Evolutionary conservation across 2,888 invertebrate species (phyloP).

Genomic region (Caenorhabditis becei): DNA sequence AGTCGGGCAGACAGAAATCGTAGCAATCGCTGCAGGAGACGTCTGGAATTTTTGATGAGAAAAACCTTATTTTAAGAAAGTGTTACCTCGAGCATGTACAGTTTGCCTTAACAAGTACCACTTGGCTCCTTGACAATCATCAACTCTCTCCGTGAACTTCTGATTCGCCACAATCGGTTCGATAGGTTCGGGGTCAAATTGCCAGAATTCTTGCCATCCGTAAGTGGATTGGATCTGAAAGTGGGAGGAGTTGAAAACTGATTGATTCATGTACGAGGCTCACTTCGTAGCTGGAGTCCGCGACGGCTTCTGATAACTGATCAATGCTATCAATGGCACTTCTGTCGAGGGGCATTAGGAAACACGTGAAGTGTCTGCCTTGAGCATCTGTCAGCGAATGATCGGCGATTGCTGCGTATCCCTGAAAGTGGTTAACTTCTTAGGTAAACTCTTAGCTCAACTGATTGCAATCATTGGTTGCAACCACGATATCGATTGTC

Average conservation of each 20-base stretch:
- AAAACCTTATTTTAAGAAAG: background rate
- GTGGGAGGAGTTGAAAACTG: background rate
- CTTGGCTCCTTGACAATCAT: conserved; percentile 77
- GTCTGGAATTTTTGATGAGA: conserved; percentile 65
- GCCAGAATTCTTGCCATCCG: conserved; percentile 81
- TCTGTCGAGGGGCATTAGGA: conserved; percentile 78
- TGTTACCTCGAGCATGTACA: conserved; percentile 77
- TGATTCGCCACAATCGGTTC: conserved; percentile 65
- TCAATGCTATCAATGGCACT: conserved; percentile 77
- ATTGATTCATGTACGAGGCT: background rate
- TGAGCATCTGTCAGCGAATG: conserved; percentile 78
- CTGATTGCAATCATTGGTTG: too few relatives aligned
- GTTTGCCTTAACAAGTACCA: conserved; percentile 79
- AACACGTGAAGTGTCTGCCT: conserved; percentile 77
- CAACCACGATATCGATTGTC: too few relatives aligned
- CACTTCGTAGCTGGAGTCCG: conserved; percentile 73
- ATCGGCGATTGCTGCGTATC: conserved; percentile 77
- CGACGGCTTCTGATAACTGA: conserved; percentile 75
- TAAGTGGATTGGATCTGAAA: conserved; percentile 77
- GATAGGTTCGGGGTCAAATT: conserved; percentile 78
- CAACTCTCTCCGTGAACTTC: conserved; percentile 65
- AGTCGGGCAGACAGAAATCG: conserved; percentile 81
- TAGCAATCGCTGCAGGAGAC: conserved; percentile 79
- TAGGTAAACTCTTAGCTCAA: too few relatives aligned
- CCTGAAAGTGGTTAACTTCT: conserved; percentile 59